phyloP scores from a whole-genome alignment of 2,113 vertebrate species.

The Lethenteron reissneri region DNA sequence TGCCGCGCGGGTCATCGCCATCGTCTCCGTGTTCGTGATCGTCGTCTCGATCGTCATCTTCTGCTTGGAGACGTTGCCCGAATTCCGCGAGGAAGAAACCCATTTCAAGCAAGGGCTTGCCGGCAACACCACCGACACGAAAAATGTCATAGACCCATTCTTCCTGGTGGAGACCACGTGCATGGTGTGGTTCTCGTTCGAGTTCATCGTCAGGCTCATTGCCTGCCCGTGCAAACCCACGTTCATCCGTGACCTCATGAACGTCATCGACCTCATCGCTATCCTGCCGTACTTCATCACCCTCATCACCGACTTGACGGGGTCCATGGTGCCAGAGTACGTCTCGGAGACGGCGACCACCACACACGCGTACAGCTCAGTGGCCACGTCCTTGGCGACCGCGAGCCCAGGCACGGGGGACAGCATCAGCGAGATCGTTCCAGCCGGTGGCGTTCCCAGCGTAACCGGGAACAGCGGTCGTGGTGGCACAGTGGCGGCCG shows the following conservation, averaged over 20 bases:
- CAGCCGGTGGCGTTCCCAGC: background rate
- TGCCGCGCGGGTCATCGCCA: conserved; percentile 74
- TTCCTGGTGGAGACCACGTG: background rate
- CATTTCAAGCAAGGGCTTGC: no score
- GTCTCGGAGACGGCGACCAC: background rate
- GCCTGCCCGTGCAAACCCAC: background rate
- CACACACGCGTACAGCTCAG: no score
- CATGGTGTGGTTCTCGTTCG: conserved; percentile 6
- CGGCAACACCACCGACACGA: no score
- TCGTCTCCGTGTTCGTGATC: conserved; percentile 87
- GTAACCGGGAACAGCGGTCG: background rate
- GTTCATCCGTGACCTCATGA: conserved; percentile 1
- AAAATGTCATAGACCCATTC: conserved; percentile 16
- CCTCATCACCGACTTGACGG: conserved; percentile 28
- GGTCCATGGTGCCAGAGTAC: conserved; percentile 25
- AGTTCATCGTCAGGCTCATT: background rate
- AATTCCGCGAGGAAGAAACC: conserved; percentile 76
- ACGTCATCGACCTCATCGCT: background rate
- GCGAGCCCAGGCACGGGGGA: background rate
- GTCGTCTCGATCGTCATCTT: conserved; percentile 95
- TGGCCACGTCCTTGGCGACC: no score
- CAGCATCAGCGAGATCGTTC: background rate
- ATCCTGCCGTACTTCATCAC: background rate
- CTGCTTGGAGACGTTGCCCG: conserved; percentile 73
- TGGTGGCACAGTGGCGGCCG: no score